phyloP scores from a whole-genome alignment of 2,797 vertebrate species.

The Danionella dracula region DNA sequence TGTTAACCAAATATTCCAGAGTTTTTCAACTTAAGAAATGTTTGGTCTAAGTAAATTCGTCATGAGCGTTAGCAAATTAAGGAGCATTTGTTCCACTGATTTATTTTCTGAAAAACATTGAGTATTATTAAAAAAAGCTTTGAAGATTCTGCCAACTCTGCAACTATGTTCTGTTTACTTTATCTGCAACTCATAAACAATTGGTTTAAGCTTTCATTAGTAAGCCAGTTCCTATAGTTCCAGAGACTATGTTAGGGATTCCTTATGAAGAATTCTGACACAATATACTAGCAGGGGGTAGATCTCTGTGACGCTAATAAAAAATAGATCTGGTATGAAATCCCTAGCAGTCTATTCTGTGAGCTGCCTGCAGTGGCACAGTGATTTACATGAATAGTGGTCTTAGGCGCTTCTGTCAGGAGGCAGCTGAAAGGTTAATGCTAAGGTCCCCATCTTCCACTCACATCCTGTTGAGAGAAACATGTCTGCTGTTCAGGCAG shows the following conservation, averaged over 20 bases:
- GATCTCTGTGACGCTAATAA: conserved; percentile 51
- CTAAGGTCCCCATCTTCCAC: conserved; percentile 30
- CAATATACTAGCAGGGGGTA: conserved; percentile 36
- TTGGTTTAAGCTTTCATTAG: conserved; percentile 40
- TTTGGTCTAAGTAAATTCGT: not conserved
- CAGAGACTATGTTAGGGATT: conserved; percentile 38
- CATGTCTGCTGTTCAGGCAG: conserved; percentile 30
- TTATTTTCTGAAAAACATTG: not conserved
- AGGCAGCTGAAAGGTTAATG: conserved; percentile 35
- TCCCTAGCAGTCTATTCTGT: conserved; percentile 31
- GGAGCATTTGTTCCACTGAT: not conserved
- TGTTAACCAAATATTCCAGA: too few relatives aligned
- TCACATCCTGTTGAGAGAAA: conserved; percentile 28
- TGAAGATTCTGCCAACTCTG: not conserved
- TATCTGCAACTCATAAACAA: conserved; percentile 11
- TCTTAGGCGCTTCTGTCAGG: conserved; percentile 32
- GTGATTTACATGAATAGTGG: conserved; percentile 48
- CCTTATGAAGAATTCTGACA: conserved; percentile 44
- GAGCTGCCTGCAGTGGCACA: conserved; percentile 19
- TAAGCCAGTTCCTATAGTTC: too few relatives aligned
- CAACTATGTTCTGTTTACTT: too few relatives aligned
- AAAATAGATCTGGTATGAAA: conserved; percentile 46
- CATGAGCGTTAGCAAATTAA: not conserved
- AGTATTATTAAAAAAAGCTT: not conserved
- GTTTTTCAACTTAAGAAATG: too few relatives aligned